Conservation (phyloP, 1,140 invertebrate genomes). For the Heliothis subflexa region DNA sequence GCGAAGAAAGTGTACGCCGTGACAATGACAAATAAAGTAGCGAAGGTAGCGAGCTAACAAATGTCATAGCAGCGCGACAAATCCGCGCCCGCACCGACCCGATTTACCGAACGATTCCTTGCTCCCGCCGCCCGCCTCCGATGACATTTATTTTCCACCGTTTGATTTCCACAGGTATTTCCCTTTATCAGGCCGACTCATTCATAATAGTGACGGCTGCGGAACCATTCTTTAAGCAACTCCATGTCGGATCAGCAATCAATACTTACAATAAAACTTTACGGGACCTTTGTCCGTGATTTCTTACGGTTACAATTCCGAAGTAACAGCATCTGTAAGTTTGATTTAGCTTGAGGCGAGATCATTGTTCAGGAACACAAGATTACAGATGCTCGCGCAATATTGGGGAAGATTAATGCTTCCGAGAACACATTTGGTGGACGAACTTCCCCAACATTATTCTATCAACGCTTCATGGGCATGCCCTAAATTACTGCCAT, state of each 20-base stretch:
- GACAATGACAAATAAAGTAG: constrained; percentile 62
- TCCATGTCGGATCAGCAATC: constrained; percentile 34
- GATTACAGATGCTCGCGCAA: constrained; percentile 5
- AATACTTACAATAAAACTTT: constrained; percentile 45
- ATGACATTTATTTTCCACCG: constrained; percentile 68
- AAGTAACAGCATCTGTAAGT: neutral
- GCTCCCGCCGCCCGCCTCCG: constrained; percentile 46
- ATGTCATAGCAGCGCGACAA: constrained; percentile 57
- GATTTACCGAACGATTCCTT: constrained; percentile 40
- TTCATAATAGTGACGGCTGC: constrained; percentile 63
- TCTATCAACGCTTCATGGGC: constrained; percentile 61
- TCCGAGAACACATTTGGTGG: constrained; percentile 44
- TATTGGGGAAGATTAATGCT: constrained; percentile 34
- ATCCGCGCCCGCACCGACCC: constrained; percentile 37
- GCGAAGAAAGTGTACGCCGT: constrained; percentile 28
- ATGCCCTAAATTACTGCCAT: constrained; percentile 72
- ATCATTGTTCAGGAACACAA: neutral
- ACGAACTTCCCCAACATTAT: constrained; percentile 65
- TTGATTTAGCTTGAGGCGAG: neutral
- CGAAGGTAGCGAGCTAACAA: constrained; percentile 52
- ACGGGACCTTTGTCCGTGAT: constrained; percentile 32
- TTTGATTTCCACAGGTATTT: constrained; percentile 74
- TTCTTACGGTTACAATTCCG: constrained; percentile 26
- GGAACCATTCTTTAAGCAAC: constrained; percentile 56
- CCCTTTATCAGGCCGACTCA: constrained; percentile 70